phyloP scores from a whole-genome alignment of 2,113 vertebrate species.

The Zeus faber region DNA sequence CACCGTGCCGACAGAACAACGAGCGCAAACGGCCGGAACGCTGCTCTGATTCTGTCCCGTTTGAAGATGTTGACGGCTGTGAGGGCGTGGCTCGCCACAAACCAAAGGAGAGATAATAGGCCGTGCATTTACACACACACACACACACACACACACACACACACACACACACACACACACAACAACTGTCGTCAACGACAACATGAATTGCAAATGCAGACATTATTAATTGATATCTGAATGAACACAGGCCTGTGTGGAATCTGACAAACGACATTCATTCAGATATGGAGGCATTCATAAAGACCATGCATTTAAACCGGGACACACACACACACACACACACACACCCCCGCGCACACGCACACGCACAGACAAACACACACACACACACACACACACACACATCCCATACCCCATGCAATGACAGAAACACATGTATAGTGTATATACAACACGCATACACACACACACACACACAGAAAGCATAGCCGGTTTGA shows the following conservation, averaged over 20 bases:
- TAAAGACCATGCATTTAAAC: not conserved
- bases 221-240: too few relatives aligned
- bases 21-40: not conserved
- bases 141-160: not conserved
- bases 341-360: not conserved
- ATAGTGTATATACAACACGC: too few relatives aligned
- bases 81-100: not conserved
- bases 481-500: too few relatives aligned
- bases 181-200: too few relatives aligned
- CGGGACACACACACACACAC: not conserved
- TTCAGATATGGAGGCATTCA: not conserved
- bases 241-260: too few relatives aligned
- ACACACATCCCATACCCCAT: not conserved
- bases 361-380: not conserved
- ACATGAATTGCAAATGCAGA: too few relatives aligned
- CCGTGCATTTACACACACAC: not conserved
- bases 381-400: not conserved
- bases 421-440: too few relatives aligned
- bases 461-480: not conserved
- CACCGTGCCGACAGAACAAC: not conserved
- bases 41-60: not conserved
- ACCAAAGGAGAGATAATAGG: too few relatives aligned
- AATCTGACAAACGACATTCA: too few relatives aligned
- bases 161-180: not conserved
- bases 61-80: not conserved